Conservation (phyloP, 2,888 invertebrate genomes). For the Ennomos quercinarius region DNA sequence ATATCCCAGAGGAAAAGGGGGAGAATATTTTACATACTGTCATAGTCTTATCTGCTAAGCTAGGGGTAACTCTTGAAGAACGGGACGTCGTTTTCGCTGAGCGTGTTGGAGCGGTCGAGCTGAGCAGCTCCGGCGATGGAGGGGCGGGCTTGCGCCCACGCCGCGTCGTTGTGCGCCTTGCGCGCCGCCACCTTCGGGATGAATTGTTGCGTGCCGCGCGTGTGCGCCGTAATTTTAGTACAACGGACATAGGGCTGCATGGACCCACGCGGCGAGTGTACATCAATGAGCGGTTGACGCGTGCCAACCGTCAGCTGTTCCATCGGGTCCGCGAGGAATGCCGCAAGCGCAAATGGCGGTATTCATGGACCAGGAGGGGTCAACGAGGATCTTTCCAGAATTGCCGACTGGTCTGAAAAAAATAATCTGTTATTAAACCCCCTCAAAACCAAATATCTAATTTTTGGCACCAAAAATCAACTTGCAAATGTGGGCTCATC, state of each 20-base stretch:
- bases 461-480: too few relatives aligned
- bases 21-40: too few relatives aligned
- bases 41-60: too few relatives aligned
- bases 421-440: too few relatives aligned
- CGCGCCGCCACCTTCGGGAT: constrained; percentile 28
- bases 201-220: constrained; percentile 31
- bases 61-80: too few relatives aligned
- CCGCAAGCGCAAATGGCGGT: background rate
- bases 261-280: constrained; percentile 20
- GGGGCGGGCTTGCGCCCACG: too few relatives aligned
- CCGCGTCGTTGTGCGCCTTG: constrained; percentile 15
- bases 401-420: too few relatives aligned
- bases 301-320: constrained; percentile 28
- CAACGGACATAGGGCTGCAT: constrained; percentile 19
- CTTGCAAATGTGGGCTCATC: too few relatives aligned
- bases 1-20: too few relatives aligned
- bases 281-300: constrained; percentile 34
- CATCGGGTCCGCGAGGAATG: constrained; percentile 18
- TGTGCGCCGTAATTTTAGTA: constrained; percentile 26
- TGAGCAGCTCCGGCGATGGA: background rate
- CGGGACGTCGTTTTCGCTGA: background rate
- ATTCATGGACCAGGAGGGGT: constrained; percentile 6
- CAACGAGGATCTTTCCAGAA: too few relatives aligned
- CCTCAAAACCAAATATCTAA: too few relatives aligned
- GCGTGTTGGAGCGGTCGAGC: constrained; percentile 8